Conservation (phyloP, 2,888 invertebrate species). For the Watsonalla binaria region DNA sequence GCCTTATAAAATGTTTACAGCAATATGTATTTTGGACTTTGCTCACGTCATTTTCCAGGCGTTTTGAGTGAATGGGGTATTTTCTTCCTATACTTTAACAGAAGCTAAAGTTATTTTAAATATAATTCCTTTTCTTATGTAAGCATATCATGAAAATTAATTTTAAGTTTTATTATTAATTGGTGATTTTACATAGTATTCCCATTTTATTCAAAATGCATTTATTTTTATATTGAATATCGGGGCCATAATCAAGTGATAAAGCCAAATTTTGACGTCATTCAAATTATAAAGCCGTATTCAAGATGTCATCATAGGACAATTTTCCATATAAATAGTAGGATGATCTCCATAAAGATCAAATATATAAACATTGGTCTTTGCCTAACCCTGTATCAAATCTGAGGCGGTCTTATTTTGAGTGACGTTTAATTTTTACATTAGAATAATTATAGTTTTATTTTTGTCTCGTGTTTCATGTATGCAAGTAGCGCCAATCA, state of each 20-base stretch:
- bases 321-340: too few relatives aligned
- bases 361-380: too few relatives aligned
- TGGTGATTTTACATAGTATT: slow-evolving; percentile 13
- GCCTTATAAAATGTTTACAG: background rate
- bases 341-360: too few relatives aligned
- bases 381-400: too few relatives aligned
- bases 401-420: too few relatives aligned
- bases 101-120: background rate
- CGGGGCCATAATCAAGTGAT: slow-evolving; percentile 41
- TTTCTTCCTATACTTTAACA: too few relatives aligned
- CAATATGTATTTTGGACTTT: background rate
- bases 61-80: background rate
- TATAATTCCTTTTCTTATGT: slow-evolving; percentile 15
- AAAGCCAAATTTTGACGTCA: background rate
- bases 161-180: slow-evolving; percentile 20
- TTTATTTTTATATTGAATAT: slow-evolving; percentile 40
- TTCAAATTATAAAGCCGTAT: too few relatives aligned
- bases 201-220: slow-evolving; percentile 20
- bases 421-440: too few relatives aligned
- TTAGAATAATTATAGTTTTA: too few relatives aligned
- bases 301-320: too few relatives aligned
- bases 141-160: slow-evolving; percentile 43
- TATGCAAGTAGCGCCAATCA: too few relatives aligned
- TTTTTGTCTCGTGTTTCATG: too few relatives aligned
- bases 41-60: background rate